Conservation (phyloP, 2,888 invertebrate genomes). For the Dioctria rufipes region DNA sequence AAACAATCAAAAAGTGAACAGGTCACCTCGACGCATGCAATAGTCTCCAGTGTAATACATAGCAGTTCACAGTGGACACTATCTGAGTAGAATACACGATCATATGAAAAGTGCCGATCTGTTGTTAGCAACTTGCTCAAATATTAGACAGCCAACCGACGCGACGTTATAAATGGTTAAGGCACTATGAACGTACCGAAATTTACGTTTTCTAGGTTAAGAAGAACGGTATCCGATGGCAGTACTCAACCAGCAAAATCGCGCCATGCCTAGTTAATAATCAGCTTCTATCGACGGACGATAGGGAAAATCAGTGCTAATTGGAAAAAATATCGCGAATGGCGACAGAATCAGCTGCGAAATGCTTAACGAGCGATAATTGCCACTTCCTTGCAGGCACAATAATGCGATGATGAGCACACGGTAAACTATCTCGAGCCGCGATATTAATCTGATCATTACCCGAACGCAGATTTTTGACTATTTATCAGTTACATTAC, state of each 20-base stretch:
- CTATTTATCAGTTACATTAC: not conserved
- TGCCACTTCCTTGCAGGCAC: constrained; percentile 9
- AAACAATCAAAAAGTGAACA: constrained; percentile 18
- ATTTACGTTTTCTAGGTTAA: constrained; percentile 49
- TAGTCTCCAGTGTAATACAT: not conserved
- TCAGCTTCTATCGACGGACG: not conserved
- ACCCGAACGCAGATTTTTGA: not conserved
- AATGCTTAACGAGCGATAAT: constrained; percentile 21
- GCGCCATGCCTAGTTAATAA: constrained; percentile 33
- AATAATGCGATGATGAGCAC: not conserved
- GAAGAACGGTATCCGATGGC: constrained; percentile 39
- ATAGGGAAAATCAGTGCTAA: not conserved
- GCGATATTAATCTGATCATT: constrained; percentile 15
- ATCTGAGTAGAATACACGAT: constrained; percentile 16
- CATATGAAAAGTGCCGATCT: constrained; percentile 31
- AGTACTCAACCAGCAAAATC: not conserved
- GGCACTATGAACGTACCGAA: not conserved
- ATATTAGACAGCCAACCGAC: not conserved
- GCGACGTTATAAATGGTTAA: not conserved
- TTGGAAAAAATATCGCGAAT: not conserved
- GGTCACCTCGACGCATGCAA: not conserved
- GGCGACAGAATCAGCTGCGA: constrained; percentile 13
- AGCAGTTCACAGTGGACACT: constrained; percentile 28
- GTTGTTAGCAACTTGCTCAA: not conserved
- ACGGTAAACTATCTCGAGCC: not conserved